Evolutionary conservation across 2,113 vertebrate species (phyloP).

Genomic region (Gorsachius goisagi): DNA sequence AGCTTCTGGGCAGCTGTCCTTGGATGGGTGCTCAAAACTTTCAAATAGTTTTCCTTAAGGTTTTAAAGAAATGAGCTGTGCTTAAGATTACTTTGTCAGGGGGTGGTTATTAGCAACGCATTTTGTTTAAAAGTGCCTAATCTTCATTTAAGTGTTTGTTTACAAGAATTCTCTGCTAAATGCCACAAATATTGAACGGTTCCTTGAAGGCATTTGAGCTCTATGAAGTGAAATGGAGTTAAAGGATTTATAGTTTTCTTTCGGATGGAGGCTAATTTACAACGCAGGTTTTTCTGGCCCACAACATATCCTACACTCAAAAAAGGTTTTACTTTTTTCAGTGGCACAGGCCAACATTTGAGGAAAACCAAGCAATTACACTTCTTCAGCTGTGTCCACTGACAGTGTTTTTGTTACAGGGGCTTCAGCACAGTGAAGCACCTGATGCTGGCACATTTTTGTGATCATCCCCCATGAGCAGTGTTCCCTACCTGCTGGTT

Average conservation of each 20-base stretch:
- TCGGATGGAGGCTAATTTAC: background rate
- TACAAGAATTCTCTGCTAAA: background rate
- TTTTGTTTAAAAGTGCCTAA: background rate
- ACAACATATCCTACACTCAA: background rate
- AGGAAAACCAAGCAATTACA: background rate
- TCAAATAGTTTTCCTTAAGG: background rate
- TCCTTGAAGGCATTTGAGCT: background rate
- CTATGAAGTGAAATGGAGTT: background rate
- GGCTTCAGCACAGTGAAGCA: background rate
- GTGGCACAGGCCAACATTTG: background rate
- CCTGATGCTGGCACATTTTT: background rate
- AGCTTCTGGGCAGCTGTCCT: background rate
- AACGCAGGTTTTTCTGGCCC: background rate
- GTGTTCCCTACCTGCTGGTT: background rate
- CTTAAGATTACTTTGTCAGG: background rate
- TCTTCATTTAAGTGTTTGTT: background rate
- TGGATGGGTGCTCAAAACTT: background rate
- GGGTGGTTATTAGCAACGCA: accelerated
- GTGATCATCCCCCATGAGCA: background rate
- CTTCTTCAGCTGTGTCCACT: background rate
- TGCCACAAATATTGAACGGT: background rate
- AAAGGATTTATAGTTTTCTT: background rate
- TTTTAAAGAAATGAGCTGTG: background rate
- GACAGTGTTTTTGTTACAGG: background rate
- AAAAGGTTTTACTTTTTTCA: background rate